Percentiles rank a stretch among this genome's conserved stretches.
Conservation (phyloP, 2,113 vertebrate genomes). For the Podiceps cristatus region DNA sequence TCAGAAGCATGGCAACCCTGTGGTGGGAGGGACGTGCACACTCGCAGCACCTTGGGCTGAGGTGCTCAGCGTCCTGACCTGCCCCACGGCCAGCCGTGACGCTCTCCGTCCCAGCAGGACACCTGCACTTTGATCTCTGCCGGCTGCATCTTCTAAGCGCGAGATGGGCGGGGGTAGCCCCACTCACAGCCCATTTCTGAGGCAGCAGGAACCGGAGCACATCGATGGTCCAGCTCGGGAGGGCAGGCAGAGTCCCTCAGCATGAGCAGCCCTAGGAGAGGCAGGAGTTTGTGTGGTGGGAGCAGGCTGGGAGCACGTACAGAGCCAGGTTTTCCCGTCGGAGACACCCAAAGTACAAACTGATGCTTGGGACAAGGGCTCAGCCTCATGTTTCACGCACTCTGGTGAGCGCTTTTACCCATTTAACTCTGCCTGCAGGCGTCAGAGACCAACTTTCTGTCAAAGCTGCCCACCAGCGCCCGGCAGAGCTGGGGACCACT, state of each 20-base stretch:
- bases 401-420: not conserved
- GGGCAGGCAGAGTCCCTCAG: not conserved
- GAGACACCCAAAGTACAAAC: not conserved
- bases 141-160: not conserved
- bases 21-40: accelerated
- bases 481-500: not conserved
- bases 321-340: not conserved
- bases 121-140: not conserved
- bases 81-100: accelerated
- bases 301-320: not conserved
- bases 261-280: not conserved
- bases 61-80: not conserved
- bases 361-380: not conserved
- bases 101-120: too few relatives aligned
- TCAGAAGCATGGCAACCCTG: not conserved
- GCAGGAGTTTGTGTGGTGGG: not conserved
- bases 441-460: not conserved
- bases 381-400: not conserved
- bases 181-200: accelerated
- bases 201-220: not conserved
- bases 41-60: accelerated
- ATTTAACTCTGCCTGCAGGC: not conserved
- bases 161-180: not conserved
- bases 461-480: not conserved
- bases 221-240: accelerated